Percentiles rank a stretch among this genome's conserved stretches.
Evolutionary conservation across 2,113 vertebrate genomes (phyloP).

Genomic region (Esox niger): DNA sequence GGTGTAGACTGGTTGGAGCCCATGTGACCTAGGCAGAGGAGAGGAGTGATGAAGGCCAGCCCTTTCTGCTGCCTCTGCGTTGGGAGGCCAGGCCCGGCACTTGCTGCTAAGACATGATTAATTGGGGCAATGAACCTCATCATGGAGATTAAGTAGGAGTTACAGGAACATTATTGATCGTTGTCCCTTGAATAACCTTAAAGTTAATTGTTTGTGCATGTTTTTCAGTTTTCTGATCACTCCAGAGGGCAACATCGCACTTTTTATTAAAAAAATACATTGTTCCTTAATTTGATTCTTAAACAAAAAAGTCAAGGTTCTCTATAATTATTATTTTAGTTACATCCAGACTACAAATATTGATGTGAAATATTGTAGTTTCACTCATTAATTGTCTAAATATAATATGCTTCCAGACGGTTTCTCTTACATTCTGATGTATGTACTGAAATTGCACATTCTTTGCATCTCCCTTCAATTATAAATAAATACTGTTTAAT

Average conservation of each 20-base stretch:
- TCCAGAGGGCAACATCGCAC: constrained; percentile 52
- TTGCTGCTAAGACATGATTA: constrained; percentile 70
- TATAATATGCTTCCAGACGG: no score
- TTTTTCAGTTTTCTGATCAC: constrained; percentile 58
- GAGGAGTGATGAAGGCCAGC: constrained; percentile 30
- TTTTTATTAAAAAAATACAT: constrained; percentile 5
- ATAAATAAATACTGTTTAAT: constrained; percentile 32
- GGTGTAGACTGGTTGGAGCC: not conserved
- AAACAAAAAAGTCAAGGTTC: not conserved
- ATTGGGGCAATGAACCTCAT: constrained; percentile 77
- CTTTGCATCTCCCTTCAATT: not conserved
- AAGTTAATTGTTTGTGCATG: constrained; percentile 72
- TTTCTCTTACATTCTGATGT: not conserved
- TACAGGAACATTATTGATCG: constrained; percentile 77
- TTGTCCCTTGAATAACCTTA: constrained; percentile 78
- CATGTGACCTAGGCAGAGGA: constrained; percentile 34
- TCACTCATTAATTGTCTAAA: no score
- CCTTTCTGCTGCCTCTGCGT: constrained; percentile 55
- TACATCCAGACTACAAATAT: not conserved
- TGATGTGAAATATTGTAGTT: not conserved
- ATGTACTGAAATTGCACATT: not conserved
- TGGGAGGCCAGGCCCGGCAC: constrained; percentile 54
- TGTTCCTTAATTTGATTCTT: not conserved
- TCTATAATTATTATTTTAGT: not conserved
- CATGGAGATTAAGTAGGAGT: constrained; percentile 78